Percentiles rank a stretch among this genome's conserved stretches.
These are phyloP conservation scores for Agrochola circellaris DNA, from an alignment of 2,888 invertebrate species.

Conservation along the genomic window DNA sequence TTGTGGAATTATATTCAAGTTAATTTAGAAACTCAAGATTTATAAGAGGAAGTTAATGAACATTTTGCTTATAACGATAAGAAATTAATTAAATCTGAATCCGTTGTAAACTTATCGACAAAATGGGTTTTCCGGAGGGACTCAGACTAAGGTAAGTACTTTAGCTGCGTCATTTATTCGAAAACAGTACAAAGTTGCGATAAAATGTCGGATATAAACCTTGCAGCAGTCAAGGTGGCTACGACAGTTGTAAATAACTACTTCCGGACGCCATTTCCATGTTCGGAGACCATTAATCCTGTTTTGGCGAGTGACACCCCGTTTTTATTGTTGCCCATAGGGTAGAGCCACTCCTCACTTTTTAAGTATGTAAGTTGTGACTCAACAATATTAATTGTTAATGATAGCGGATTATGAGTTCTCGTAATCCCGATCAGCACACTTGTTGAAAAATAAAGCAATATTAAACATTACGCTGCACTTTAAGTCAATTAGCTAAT, in stretches of 20 bases:
- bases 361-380: conserved; percentile 51
- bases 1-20: conserved; percentile 30
- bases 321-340: conserved; percentile 72
- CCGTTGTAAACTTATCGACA: conserved; percentile 4
- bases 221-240: conserved; percentile 68
- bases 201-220: conserved; percentile 59
- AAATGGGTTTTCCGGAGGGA: conserved; percentile 3
- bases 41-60: conserved; percentile 4
- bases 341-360: conserved; percentile 73
- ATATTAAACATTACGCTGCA: not conserved
- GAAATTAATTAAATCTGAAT: conserved; percentile 2
- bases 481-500: conserved; percentile 13
- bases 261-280: conserved; percentile 78
- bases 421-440: conserved; percentile 9
- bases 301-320: conserved; percentile 75
- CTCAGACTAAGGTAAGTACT: not conserved
- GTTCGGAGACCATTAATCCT: conserved; percentile 78
- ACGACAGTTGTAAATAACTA: conserved; percentile 74
- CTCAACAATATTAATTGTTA: conserved; percentile 43
- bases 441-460: conserved; percentile 2
- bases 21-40: conserved; percentile 39
- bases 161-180: conserved; percentile 26
- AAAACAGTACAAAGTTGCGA: conserved; percentile 39
- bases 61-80: conserved; percentile 14
- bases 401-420: conserved; percentile 15